These are phyloP conservation scores for Lissocephala sabroskyi DNA, from an alignment of 2,888 invertebrate genomes.

Conservation along the genomic window DNA sequence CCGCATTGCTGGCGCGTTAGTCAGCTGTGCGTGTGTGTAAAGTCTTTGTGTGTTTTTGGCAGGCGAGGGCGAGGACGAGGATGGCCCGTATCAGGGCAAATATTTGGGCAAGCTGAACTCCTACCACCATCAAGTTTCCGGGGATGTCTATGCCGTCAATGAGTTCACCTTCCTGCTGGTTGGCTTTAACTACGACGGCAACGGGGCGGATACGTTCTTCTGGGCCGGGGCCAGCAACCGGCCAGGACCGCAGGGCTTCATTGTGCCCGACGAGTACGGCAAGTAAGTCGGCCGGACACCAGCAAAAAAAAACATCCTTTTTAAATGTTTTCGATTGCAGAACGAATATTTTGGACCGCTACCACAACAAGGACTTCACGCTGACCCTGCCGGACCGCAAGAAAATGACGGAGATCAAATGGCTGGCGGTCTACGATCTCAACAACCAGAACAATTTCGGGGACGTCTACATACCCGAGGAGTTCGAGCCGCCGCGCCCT, in stretches of 20 bases:
- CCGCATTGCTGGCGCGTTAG: conserved; percentile 28
- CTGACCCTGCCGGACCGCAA: conserved; percentile 87
- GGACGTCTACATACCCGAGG: conserved; percentile 91
- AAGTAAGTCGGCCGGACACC: too few species aligned
- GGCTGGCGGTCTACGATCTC: conserved; percentile 92
- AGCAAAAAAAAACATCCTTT: too few species aligned
- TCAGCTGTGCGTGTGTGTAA: conserved; percentile 23
- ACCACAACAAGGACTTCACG: conserved; percentile 88
- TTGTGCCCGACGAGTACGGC: conserved; percentile 89
- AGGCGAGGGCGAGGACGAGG: conserved; percentile 76
- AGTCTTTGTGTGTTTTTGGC: conserved; percentile 40
- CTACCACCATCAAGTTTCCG: conserved; percentile 91
- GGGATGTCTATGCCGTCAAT: conserved; percentile 91
- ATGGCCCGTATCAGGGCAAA: conserved; percentile 85
- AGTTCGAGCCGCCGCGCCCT: conserved; percentile 87
- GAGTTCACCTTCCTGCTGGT: conserved; percentile 86
- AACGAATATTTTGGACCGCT: conserved; percentile 88
- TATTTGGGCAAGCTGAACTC: conserved; percentile 89
- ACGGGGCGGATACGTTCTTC: conserved; percentile 92
- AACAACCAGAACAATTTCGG: conserved; percentile 90
- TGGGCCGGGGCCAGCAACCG: conserved; percentile 92
- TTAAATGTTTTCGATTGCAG: too few species aligned
- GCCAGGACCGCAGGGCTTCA: conserved; percentile 92
- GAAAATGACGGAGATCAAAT: conserved; percentile 88
- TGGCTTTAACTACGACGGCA: conserved; percentile 91